Percentiles rank a stretch among this genome's conserved stretches.
Conservation (phyloP, 2,888 invertebrate species). For the Melipona bicolor region DNA sequence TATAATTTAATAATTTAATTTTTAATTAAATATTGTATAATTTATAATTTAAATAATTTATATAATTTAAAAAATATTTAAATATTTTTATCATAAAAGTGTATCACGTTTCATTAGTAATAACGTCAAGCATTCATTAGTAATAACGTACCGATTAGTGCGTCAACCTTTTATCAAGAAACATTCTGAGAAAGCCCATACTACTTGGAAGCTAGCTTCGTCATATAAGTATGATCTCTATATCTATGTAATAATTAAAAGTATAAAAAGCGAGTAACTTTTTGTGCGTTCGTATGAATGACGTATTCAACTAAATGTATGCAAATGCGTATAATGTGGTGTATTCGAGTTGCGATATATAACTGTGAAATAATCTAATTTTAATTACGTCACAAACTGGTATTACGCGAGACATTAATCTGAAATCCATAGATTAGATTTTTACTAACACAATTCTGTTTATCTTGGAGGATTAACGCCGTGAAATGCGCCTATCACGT, state of each 20-base stretch:
- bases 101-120: not conserved
- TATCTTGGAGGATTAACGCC: not conserved
- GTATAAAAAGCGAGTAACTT: not conserved
- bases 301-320: not conserved
- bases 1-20: too few species aligned
- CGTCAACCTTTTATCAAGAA: not conserved
- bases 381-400: conserved; percentile 22
- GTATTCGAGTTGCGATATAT: not conserved
- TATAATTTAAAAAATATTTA: too few species aligned
- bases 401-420: conserved; percentile 9
- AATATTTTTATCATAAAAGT: not conserved
- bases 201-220: too few species aligned
- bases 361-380: conserved; percentile 17
- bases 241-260: not conserved
- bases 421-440: conserved; percentile 12
- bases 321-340: not conserved
- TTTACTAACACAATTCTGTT: not conserved
- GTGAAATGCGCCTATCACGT: not conserved
- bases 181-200: not conserved
- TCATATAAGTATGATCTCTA: not conserved
- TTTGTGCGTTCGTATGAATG: not conserved
- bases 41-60: too few species aligned
- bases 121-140: not conserved
- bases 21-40: too few species aligned
- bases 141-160: not conserved